A percentile compares a stretch with the other conserved stretches of the same genome.
phyloP scores from a whole-genome alignment of 1,140 invertebrate species.

The Bombus confusus region DNA sequence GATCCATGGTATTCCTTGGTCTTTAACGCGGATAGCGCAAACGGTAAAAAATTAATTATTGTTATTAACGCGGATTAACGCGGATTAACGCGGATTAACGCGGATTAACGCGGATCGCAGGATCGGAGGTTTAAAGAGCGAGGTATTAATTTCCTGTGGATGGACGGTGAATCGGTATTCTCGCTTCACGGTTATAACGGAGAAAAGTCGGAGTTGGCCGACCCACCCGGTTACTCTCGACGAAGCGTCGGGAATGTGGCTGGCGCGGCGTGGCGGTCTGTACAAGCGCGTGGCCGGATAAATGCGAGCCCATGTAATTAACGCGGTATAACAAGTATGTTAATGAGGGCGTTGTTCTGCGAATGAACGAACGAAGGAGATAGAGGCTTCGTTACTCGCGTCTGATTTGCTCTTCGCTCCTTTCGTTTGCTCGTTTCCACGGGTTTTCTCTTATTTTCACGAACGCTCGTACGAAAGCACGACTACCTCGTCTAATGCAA shows the following conservation, averaged over 20 bases:
- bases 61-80: too few species aligned
- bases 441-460: neutral
- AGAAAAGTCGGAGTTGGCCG: neutral
- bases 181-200: neutral
- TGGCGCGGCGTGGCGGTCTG: neutral
- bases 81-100: too few species aligned
- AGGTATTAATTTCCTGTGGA: too few species aligned
- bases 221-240: neutral
- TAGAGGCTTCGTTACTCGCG: conserved; percentile 10
- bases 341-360: conserved; percentile 49
- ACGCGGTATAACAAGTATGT: conserved; percentile 49
- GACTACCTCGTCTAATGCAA: neutral
- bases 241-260: neutral
- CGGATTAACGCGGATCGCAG: too few species aligned
- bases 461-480: neutral
- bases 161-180: neutral
- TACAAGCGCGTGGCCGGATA: neutral
- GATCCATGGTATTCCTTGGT: too few species aligned
- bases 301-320: conserved; percentile 49
- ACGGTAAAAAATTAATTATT: too few species aligned
- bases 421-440: neutral
- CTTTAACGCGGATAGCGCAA: too few species aligned
- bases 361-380: conserved; percentile 2
- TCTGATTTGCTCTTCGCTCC: neutral
- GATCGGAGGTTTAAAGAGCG: too few species aligned